Evolutionary conservation across 1,140 invertebrate genomes (phyloP).

Genomic region (Bombus impatiens): DNA sequence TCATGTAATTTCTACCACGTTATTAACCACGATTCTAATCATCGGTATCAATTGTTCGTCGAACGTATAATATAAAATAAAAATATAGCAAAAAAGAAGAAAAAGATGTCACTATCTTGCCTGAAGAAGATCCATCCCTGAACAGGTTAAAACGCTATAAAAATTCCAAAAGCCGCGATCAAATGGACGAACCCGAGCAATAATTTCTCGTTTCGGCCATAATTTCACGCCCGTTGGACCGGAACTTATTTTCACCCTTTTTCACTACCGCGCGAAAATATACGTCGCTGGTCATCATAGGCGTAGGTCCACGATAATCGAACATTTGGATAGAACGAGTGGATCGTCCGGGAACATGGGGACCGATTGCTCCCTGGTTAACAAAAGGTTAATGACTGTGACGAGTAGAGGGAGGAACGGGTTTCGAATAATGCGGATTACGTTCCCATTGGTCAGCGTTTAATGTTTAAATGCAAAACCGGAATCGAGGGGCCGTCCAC

Average conservation of each 20-base stretch:
- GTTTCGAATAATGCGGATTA: constrained; percentile 55
- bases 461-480: constrained; percentile 71
- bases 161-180: no score
- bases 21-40: background rate
- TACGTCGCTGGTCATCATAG: no score
- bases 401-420: constrained; percentile 35
- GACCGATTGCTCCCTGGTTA: constrained; percentile 37
- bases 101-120: no score
- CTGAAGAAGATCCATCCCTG: no score
- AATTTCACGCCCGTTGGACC: background rate
- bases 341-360: background rate
- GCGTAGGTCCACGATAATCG: constrained; percentile 10
- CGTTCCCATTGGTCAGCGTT: constrained; percentile 67
- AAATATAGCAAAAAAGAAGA: no score
- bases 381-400: constrained; percentile 64
- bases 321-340: constrained; percentile 5
- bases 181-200: no score
- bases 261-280: background rate
- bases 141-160: no score
- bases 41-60: background rate
- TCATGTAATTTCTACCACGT: background rate
- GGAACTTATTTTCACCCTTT: constrained; percentile 3
- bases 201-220: background rate
- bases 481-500: constrained; percentile 63
- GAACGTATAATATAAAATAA: background rate